Percentiles rank a stretch among this genome's conserved stretches.
Conservation (phyloP, 2,797 vertebrate genomes). For the Cynodonichthys magdalenae region DNA sequence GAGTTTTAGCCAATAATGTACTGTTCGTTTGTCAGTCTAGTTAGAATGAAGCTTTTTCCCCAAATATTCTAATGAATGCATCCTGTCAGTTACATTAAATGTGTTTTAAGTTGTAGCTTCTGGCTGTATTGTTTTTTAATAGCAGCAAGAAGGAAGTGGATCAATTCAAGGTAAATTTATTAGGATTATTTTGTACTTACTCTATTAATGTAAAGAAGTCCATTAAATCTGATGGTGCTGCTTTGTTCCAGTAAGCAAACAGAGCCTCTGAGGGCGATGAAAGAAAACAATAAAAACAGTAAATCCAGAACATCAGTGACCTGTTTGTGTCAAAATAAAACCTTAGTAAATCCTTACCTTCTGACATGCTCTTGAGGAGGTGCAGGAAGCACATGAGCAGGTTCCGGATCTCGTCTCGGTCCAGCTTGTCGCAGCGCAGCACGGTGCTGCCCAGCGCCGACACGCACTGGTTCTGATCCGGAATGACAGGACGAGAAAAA, state of each 20-base stretch:
- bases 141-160: neutral
- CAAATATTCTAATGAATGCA: too few relatives aligned
- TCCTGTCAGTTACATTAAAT: too few relatives aligned
- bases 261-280: slow-evolving; percentile 86
- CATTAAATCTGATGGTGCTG: slow-evolving; percentile 90
- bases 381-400: slow-evolving; percentile 97
- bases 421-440: slow-evolving; percentile 93
- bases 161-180: neutral
- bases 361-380: slow-evolving; percentile 97
- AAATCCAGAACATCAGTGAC: neutral
- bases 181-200: slow-evolving; percentile 78
- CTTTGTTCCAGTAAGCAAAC: slow-evolving; percentile 98
- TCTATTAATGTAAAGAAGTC: slow-evolving; percentile 96
- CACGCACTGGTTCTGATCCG: slow-evolving; percentile 84
- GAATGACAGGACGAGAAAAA: neutral
- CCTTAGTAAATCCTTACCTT: slow-evolving; percentile 81
- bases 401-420: slow-evolving; percentile 94
- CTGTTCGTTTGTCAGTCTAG: too few relatives aligned
- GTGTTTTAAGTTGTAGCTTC: too few relatives aligned
- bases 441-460: slow-evolving; percentile 85
- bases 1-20: too few relatives aligned
- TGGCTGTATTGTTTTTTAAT: neutral
- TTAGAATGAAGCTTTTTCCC: too few relatives aligned
- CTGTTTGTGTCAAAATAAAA: neutral
- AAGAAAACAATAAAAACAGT: slow-evolving; percentile 1